Evolutionary conservation across 2,888 invertebrate species (phyloP).

Genomic region (Lasius fuliginosus): DNA sequence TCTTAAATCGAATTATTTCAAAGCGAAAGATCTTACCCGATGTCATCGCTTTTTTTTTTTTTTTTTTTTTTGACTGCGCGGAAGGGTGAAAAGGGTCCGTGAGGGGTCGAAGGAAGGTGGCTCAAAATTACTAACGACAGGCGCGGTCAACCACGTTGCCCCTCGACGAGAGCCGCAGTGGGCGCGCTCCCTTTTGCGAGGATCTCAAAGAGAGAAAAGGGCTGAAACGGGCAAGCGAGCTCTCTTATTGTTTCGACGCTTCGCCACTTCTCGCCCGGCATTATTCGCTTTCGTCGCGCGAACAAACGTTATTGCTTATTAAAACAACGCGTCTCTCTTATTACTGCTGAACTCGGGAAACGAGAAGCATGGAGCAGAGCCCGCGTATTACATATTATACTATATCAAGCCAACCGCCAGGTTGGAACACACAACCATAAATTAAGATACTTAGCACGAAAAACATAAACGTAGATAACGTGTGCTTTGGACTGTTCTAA

Average conservation of each 20-base stretch:
- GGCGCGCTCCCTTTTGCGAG: conserved; percentile 62
- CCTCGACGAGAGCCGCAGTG: conserved; percentile 59
- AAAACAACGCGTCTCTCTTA: conserved; percentile 59
- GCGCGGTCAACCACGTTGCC: conserved; percentile 65
- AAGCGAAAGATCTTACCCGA: conserved; percentile 11
- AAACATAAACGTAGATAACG: conserved; percentile 4
- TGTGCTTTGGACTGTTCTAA: neutral
- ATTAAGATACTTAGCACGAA: neutral
- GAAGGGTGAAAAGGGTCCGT: conserved; percentile 17
- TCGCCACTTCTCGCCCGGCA: conserved; percentile 55
- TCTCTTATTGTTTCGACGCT: conserved; percentile 64
- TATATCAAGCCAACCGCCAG: neutral
- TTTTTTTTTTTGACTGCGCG: conserved; percentile 44
- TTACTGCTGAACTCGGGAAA: conserved; percentile 1
- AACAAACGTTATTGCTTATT: conserved; percentile 70
- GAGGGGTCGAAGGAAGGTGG: conserved; percentile 50
- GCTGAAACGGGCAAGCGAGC: conserved; percentile 62
- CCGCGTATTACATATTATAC: conserved; percentile 15
- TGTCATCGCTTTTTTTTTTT: conserved; percentile 13
- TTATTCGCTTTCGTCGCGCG: conserved; percentile 58
- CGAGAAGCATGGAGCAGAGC: neutral
- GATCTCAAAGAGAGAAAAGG: conserved; percentile 68
- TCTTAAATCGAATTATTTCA: conserved; percentile 50
- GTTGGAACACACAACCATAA: neutral
- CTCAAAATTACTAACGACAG: conserved; percentile 70